Percentiles rank a stretch among this genome's conserved stretches.
These are phyloP conservation scores for Papio anubis DNA, from an alignment of 2,113 vertebrate species.

Conservation along the genomic window DNA sequence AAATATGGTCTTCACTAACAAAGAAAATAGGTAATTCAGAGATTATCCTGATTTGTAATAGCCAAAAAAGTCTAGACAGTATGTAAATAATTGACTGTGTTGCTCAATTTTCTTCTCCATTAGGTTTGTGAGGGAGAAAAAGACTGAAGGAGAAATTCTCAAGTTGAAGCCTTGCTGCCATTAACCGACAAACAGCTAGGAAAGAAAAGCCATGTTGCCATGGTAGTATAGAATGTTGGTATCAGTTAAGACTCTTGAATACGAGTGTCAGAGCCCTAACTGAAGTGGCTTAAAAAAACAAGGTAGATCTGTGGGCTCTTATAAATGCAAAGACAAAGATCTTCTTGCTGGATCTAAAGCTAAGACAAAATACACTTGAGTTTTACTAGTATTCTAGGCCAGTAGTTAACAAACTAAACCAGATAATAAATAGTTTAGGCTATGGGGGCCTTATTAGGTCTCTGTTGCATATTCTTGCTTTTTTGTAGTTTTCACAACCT, in stretches of 20 bases:
- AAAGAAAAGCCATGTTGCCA: background rate
- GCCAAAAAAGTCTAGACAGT: background rate
- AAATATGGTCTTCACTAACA: background rate
- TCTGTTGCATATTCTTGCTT: background rate
- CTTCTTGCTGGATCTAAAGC: background rate
- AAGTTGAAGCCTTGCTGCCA: background rate
- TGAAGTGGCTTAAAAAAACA: background rate
- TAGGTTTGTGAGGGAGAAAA: background rate
- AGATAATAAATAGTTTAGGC: background rate
- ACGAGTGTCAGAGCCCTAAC: background rate
- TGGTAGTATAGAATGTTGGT: background rate
- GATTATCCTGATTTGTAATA: background rate
- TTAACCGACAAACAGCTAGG: background rate
- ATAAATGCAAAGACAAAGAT: background rate
- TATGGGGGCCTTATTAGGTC: background rate
- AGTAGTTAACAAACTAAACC: background rate
- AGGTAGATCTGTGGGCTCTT: background rate
- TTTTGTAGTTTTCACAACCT: background rate
- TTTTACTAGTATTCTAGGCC: background rate
- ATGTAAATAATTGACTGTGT: background rate
- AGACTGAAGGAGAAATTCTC: background rate
- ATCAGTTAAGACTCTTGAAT: background rate
- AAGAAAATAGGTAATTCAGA: background rate
- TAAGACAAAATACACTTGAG: background rate
- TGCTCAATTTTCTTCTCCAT: background rate